These are phyloP conservation scores for Macrostomum cliftonense DNA, from an alignment of 2,888 invertebrate species.

Conservation along the genomic window DNA sequence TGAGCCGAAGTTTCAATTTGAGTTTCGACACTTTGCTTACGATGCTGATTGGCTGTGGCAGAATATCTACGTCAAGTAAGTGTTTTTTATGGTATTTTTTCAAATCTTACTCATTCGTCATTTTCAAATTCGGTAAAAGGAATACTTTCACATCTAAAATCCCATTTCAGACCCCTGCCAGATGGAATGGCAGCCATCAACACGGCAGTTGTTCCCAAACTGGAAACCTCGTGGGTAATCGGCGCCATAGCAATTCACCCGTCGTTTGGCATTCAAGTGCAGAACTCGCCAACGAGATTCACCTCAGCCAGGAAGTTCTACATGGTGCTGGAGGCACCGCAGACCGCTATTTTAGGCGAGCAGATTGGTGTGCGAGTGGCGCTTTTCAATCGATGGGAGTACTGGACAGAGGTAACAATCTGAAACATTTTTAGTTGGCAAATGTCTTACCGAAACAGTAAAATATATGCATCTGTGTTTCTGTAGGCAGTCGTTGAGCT, in stretches of 20 bases:
- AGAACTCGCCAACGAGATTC: conserved; percentile 56
- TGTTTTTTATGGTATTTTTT: not conserved
- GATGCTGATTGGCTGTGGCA: conserved; percentile 86
- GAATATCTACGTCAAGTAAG: conserved; percentile 43
- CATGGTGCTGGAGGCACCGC: conserved; percentile 79
- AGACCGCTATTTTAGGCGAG: conserved; percentile 63
- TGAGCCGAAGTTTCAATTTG: too few relatives aligned
- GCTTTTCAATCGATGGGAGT: conserved; percentile 77
- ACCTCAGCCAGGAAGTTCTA: conserved; percentile 55
- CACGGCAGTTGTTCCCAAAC: conserved; percentile 25
- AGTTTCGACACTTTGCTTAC: conserved; percentile 60
- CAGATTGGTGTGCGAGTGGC: conserved; percentile 76
- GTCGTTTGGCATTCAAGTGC: conserved; percentile 65
- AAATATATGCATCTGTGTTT: not conserved
- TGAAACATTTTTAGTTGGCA: too few relatives aligned
- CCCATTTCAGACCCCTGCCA: conserved; percentile 14
- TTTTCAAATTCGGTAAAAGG: too few relatives aligned
- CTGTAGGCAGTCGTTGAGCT: conserved; percentile 53
- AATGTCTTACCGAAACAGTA: too few relatives aligned
- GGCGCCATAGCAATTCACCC: conserved; percentile 76
- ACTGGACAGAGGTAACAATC: conserved; percentile 19
- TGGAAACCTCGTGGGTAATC: conserved; percentile 55
- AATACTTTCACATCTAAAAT: too few relatives aligned
- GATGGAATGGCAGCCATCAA: conserved; percentile 31
- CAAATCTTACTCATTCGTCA: too few relatives aligned